Base-by-base conservation (phyloP, 1,140 invertebrate genomes). In the Stegodyphus mimosarum region DNA sequence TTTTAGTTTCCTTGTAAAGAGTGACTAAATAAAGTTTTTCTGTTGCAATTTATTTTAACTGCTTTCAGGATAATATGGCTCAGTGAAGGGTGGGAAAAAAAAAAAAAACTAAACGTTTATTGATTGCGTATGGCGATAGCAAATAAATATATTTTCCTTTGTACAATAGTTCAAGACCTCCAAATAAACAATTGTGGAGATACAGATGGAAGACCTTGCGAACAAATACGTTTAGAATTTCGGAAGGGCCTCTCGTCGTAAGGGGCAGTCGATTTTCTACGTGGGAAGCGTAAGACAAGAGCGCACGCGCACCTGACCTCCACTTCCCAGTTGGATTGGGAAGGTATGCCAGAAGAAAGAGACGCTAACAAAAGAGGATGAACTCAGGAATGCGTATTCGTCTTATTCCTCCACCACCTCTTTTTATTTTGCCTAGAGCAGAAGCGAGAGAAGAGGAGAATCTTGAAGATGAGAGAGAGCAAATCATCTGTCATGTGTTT, bases 401-500 rank as follows among this genome's bases (percentile, higher is more conserved):
- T 83, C 78, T 64, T 72, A 60, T 72, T 78, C 33, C 51, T 71
- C 67, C 18, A 13, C n/a, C 64, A 51, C 67, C 51, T 71, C 64
- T 48, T 64, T 17, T 52, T 53, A 49, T 48, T 69, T 13, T 64
- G 50, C 53, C 11, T 13, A 17, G 51, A 70, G 76, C 18, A 51
- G 52, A 33, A 52, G 52, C n/a, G 60, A 84, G 69, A n/a, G 73
- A 73, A 74, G 55, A 74, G 80, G 7, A n/a, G 81, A 84, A 69
- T 84, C 73, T 76, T 76, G 64, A 70, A 84, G 81, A 76, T 84
- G 81, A 76, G 73, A 64, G 60, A n/a, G 78, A 80, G 78, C 72
- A 76, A 84, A 84, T 84, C 81, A 84, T 84, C 81, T 70, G 81
- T 84, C 81, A 76, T 76, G 73, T 49, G 72, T 84, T 84, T 84